These are phyloP conservation scores for Orchestes rusci DNA, from an alignment of 2,888 invertebrate genomes.

Conservation along the genomic window DNA sequence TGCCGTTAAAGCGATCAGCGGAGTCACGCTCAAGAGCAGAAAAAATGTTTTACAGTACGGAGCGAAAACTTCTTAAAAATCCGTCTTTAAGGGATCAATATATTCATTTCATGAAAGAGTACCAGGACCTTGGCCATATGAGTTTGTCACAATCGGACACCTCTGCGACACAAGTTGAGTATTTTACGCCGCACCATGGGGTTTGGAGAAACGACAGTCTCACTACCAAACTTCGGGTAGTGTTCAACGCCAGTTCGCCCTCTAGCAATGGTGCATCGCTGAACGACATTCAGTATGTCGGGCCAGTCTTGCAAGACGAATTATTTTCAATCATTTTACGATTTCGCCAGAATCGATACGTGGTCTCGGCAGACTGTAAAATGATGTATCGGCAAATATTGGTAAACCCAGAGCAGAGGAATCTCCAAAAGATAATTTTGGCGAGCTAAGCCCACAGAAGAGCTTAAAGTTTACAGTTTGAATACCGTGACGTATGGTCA, in stretches of 20 bases:
- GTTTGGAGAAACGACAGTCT: background rate
- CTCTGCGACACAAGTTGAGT: background rate
- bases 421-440: too few species aligned
- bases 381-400: too few species aligned
- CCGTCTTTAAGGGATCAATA: background rate
- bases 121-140: background rate
- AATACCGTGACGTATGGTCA: too few species aligned
- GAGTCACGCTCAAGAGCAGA: too few species aligned
- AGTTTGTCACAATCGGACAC: background rate
- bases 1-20: too few species aligned
- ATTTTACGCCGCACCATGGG: slow-evolving; percentile 7
- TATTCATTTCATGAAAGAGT: background rate
- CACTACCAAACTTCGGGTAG: background rate
- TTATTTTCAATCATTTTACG: too few species aligned
- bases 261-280: slow-evolving; percentile 3
- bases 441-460: too few species aligned
- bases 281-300: too few species aligned
- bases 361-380: too few species aligned
- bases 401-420: too few species aligned
- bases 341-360: too few species aligned
- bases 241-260: slow-evolving; percentile 1
- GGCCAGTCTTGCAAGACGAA: slow-evolving; percentile 13
- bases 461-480: too few species aligned
- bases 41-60: background rate
- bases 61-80: background rate